Percentiles rank a stretch among this genome's conserved stretches.
phyloP scores from a whole-genome alignment of 2,797 vertebrate species.

The Prionace glauca region DNA sequence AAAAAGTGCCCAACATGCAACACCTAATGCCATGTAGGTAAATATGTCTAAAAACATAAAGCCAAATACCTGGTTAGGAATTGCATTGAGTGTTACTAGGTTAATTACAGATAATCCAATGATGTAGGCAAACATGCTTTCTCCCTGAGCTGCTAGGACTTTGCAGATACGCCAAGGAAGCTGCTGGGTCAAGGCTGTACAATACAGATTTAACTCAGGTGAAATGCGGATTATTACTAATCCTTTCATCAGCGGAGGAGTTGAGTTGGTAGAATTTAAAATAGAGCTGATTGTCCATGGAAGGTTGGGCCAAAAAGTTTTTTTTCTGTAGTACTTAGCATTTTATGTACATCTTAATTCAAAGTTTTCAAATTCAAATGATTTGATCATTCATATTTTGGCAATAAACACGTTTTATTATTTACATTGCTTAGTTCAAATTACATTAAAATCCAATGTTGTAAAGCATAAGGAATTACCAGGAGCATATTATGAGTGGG shows the following conservation, averaged over 20 bases:
- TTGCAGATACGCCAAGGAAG: neutral
- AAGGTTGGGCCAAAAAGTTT: neutral
- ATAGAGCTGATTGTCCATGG: neutral
- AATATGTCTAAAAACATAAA: neutral
- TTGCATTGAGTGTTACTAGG: neutral
- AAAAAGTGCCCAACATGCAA: neutral
- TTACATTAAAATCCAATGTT: neutral
- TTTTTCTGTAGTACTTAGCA: neutral
- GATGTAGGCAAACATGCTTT: neutral
- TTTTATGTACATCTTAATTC: neutral
- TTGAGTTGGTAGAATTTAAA: neutral
- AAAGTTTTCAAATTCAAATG: neutral
- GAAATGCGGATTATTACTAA: neutral
- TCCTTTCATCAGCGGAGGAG: neutral
- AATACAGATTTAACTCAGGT: neutral
- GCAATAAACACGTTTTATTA: neutral
- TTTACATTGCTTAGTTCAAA: constrained; percentile 1
- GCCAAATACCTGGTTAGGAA: neutral
- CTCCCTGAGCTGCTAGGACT: neutral
- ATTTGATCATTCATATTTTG: neutral
- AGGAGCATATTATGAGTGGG: neutral
- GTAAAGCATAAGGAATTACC: neutral
- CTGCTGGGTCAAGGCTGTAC: neutral
- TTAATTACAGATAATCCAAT: constrained; percentile 28
- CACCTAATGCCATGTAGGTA: neutral